Evolutionary conservation across 1,140 invertebrate species (phyloP), one percentile per base, ranked within the genome.

Genomic region (Xylocopa sonorina): DNA sequence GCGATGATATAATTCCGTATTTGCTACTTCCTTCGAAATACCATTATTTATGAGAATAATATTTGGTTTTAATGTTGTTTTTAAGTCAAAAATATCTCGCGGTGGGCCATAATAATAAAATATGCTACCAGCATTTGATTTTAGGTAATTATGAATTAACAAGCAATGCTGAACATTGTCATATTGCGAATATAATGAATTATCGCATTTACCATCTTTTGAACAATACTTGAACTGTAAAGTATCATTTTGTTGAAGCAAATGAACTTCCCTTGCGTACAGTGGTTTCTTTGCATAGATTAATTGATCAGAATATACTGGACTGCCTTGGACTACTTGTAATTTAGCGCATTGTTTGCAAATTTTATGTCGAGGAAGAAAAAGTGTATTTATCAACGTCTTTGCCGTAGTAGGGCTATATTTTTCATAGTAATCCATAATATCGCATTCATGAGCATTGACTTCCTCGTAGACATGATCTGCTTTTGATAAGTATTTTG

Each of bases 251-350:
- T 71, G 85, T 7, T 89, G 84, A 29, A 78, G 51, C 12, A 90
- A 67, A 38, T 74, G 51, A n/a, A 90, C 84, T 68, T 91, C 88
- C 60, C 68, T 82, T 0, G 88, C 86, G 1, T 69, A 58, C 3
- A 92, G 77, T 0, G 84, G 67, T n/a, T 86, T 62, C 16, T 88
- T 90, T 14, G 78, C 66, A 46, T 91, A 90, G 34, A 92, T 76
- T 10, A 92, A 80, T 7, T 84, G 85, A 80, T 93, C 91, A 16
- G 89, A 92, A 41, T 91, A 92, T 24, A 92, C 84, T 6, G 90
- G 90, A 73, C 87, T 91, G 38, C 66, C 50, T 24, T n/a, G n/a
- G n/a, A n/a, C n/a, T n/a, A n/a, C n/a, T n/a, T 80, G 63, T 34
- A 21, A 81, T 38, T 38, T 81, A 9, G 71, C 79, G 16, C 84